Base-by-base conservation (phyloP, 2,888 invertebrate genomes). In the Buathra laborator region DNA sequence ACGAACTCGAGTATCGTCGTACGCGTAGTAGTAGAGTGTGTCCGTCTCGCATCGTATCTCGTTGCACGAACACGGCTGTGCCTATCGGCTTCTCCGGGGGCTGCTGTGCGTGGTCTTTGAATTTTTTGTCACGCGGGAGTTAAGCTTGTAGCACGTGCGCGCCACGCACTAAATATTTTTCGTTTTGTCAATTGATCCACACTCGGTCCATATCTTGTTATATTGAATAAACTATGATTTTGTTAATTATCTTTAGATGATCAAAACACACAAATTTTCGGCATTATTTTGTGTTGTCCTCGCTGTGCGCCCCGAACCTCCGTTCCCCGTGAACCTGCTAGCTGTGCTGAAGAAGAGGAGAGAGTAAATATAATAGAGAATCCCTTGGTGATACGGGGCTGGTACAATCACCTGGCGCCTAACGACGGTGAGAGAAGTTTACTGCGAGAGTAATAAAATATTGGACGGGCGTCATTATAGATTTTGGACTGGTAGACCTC, bases 311-410 rank as follows among this genome's bases (percentile, higher is more conserved):
- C 48, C 14, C 48, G 48, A 48, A 48, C 48, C 48, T 14, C 48
- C 0, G 3, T 14, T n/a, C 14, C 14, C 14, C 12, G n/a, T 48
- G 12, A 48, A 14, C 2, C 3, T 3, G 48, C 48, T 48, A 48
- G 48, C 48, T 48, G 48, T 14, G 48, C 48, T n/a, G 48, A 48
- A 48, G 12, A n/a, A n/a, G n/a, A n/a, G n/a, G n/a, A 48, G 48
- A 48, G 48, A 48, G 32, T 32, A 1, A n/a, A 14, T 12, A 14
- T 12, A 48, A 48, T n/a, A n/a, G n/a, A 12, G 14, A 32, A 3
- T 32, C 48, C 48, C 48, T 48, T 48, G 48, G 48, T 48, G 48
- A 48, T 48, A 48, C 48, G 48, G 48, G 48, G 48, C 14, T 48
- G 48, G 14, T 48, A 48, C 48, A 48, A 48, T 48, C 48, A 46